phyloP scores from a whole-genome alignment of 2,888 invertebrate species.

The Ichneumoninae sp. region DNA sequence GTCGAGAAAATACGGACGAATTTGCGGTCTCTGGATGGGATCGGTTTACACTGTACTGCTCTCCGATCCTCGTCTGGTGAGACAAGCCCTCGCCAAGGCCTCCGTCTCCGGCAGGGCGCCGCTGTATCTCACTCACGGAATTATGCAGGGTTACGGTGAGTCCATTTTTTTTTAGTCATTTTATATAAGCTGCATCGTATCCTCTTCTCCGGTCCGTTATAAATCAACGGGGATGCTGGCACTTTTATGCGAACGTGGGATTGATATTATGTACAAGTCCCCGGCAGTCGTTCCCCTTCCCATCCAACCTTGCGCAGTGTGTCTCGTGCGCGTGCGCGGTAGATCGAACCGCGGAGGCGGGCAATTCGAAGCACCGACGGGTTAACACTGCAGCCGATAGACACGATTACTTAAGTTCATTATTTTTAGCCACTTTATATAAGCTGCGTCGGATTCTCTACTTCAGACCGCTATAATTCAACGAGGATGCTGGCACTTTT shows the following conservation, averaged over 20 bases:
- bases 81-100: constrained; percentile 90
- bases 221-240: not conserved
- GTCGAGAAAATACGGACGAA: constrained; percentile 89
- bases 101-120: constrained; percentile 92
- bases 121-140: constrained; percentile 93
- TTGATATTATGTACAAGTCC: too few species aligned
- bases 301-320: not conserved
- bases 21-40: constrained; percentile 91
- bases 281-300: not conserved
- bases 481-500: not conserved
- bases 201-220: not conserved
- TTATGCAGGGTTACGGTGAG: constrained; percentile 95
- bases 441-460: not conserved
- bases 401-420: not conserved
- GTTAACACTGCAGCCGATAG: not conserved
- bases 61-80: constrained; percentile 90
- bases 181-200: not conserved
- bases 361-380: not conserved
- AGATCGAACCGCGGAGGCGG: not conserved
- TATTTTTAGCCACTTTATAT: not conserved
- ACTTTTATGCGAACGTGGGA: not conserved
- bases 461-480: not conserved
- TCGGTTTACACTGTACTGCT: constrained; percentile 91
- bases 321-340: not conserved
- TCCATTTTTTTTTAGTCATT: constrained; percentile 57